Evolutionary conservation across 2,113 vertebrate species (phyloP).

Genomic region (Chaetorhynchus papuensis): DNA sequence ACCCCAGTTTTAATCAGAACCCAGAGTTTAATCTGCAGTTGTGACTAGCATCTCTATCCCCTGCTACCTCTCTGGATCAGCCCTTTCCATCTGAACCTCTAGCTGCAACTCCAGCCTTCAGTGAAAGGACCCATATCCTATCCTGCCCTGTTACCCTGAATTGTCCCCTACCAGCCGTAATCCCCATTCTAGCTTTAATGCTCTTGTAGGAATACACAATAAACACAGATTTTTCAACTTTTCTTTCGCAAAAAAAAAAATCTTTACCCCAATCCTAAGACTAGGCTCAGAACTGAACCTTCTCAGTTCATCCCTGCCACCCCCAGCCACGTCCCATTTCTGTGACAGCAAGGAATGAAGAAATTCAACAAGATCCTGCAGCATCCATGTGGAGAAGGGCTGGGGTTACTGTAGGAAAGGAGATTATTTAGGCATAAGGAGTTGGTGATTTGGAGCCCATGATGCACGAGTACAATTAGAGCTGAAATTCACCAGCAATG

Average conservation of each 20-base stretch:
- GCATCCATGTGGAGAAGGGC: not conserved
- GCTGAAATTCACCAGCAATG: not conserved
- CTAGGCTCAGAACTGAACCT: not conserved
- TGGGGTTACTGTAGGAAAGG: not conserved
- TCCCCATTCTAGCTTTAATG: not conserved
- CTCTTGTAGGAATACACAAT: not conserved
- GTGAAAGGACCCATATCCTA: not conserved
- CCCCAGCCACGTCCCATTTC: not conserved
- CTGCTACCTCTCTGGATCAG: not conserved
- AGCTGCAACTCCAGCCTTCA: not conserved
- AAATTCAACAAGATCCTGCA: not conserved
- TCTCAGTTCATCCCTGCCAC: not conserved
- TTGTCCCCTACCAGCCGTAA: not conserved
- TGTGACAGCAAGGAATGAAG: not conserved
- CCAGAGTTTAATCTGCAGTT: not conserved
- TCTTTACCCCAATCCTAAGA: not conserved
- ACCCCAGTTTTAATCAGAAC: not conserved
- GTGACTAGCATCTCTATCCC: not conserved
- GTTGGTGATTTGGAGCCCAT: fast-evolving
- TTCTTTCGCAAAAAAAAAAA: not conserved
- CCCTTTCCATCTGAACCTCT: not conserved
- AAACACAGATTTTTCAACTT: not conserved
- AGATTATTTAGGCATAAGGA: not conserved
- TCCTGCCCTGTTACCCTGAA: not conserved
- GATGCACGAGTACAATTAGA: not conserved